Evolutionary conservation across 2,113 vertebrate genomes (phyloP).

Genomic region (Psammodynastes pulverulentus): DNA sequence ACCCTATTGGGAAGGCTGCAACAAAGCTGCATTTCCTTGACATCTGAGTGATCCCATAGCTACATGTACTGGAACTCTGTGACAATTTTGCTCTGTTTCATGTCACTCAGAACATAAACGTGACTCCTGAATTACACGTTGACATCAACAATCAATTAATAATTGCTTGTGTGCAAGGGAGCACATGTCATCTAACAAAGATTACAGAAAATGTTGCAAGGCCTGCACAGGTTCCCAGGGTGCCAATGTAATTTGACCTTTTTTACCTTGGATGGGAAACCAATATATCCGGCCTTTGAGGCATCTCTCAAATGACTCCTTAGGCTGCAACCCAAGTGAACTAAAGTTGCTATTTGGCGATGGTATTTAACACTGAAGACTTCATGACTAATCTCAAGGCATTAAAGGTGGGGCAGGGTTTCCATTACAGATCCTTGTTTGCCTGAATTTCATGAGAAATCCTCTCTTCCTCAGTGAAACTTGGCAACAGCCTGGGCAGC

Average conservation of each 20-base stretch:
- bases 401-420: conserved; percentile 64
- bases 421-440: conserved; percentile 51
- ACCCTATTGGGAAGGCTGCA: not conserved
- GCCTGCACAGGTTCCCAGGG: rapidly evolving
- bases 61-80: not conserved
- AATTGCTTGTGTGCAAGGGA: rapidly evolving
- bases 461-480: conserved; percentile 49
- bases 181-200: not conserved
- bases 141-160: not conserved
- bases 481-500: conserved; percentile 1
- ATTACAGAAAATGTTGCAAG: rapidly evolving
- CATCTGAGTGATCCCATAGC: not conserved
- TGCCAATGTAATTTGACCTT: conserved; percentile 39
- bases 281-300: conserved; percentile 31
- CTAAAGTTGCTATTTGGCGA: conserved; percentile 60
- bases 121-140: not conserved
- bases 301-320: conserved; percentile 20
- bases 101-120: not conserved
- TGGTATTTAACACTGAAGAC: conserved; percentile 57
- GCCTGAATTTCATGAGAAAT: conserved; percentile 51
- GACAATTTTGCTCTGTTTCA: not conserved
- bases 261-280: conserved; percentile 7
- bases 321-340: conserved; percentile 49
- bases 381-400: conserved; percentile 64
- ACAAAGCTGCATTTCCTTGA: not conserved